These are phyloP conservation scores for Gonatopus flavifemur DNA, from an alignment of 1,140 invertebrate genomes.

Conservation along the genomic window DNA sequence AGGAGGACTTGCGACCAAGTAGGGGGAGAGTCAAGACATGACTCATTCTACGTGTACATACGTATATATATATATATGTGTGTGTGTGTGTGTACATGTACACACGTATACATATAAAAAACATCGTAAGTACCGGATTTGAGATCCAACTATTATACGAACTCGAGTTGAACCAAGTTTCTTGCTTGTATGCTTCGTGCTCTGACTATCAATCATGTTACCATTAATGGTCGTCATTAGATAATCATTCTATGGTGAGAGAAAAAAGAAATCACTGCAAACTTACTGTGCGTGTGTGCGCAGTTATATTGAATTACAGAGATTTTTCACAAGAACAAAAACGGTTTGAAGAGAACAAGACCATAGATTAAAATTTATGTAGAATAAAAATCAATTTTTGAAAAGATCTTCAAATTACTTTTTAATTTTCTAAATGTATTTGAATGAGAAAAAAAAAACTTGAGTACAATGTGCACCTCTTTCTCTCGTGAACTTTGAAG, in stretches of 20 bases:
- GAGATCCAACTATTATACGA: conserved; percentile 5
- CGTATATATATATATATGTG: conserved; percentile 1
- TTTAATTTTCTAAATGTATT: no score
- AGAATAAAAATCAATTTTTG: no score
- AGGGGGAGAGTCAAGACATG: not conserved
- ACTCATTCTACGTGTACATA: conserved; percentile 3
- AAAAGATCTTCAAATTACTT: no score
- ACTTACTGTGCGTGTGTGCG: not conserved
- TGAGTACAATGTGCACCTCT: no score
- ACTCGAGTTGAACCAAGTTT: no score
- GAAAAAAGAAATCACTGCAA: not conserved
- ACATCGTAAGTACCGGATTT: conserved; percentile 11
- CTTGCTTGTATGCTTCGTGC: conserved; percentile 5
- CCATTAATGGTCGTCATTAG: not conserved
- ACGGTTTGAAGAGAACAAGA: conserved; percentile 11
- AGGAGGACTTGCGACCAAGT: not conserved
- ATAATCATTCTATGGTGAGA: not conserved
- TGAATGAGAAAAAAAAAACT: no score
- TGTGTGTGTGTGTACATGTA: not conserved
- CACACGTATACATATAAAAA: conserved; percentile 13
- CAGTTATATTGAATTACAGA: no score
- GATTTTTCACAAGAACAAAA: conserved; percentile 24
- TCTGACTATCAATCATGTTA: conserved; percentile 12
- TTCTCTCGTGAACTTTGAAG: no score
- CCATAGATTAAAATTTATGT: no score